Conservation (phyloP, 2,888 invertebrate genomes). For the Torymus auratus region DNA sequence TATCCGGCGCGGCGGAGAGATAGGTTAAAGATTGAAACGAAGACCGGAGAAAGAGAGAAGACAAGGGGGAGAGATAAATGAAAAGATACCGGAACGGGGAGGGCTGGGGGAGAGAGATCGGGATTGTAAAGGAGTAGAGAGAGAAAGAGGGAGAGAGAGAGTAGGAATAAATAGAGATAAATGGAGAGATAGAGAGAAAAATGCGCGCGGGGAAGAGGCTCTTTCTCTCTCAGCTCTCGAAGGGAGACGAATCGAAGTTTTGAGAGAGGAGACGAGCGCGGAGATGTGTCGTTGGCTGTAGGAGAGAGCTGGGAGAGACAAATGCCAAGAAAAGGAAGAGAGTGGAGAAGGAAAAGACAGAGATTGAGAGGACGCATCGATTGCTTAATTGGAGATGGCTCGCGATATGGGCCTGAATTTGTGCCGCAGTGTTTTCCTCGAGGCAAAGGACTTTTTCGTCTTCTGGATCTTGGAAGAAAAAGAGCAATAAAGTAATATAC, state of each 20-base stretch:
- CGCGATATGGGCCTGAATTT: no score
- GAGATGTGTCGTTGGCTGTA: neutral
- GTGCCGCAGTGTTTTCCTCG: no score
- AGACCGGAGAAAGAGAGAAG: slow-evolving; percentile 1
- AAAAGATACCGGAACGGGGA: neutral
- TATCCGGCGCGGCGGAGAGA: slow-evolving; percentile 6
- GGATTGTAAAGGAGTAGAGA: slow-evolving; percentile 5
- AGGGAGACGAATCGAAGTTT: neutral
- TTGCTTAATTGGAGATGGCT: no score
- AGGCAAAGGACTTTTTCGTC: no score
- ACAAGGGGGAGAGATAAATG: slow-evolving; percentile 35
- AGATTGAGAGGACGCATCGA: no score
- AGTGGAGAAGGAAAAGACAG: no score
- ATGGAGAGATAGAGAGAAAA: slow-evolving; percentile 30
- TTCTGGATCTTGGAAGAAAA: no score
- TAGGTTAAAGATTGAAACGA: slow-evolving; percentile 3
- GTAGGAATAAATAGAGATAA: slow-evolving; percentile 27
- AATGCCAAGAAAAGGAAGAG: neutral
- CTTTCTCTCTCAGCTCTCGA: no score
- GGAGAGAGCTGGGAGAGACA: neutral
- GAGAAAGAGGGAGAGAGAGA: neutral
- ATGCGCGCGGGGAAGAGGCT: neutral
- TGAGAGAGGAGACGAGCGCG: neutral
- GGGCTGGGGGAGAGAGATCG: neutral
- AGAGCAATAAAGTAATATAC: no score